Evolutionary conservation across 2,113 vertebrate species (phyloP).

Genomic region (Poicephalus meyeri): DNA sequence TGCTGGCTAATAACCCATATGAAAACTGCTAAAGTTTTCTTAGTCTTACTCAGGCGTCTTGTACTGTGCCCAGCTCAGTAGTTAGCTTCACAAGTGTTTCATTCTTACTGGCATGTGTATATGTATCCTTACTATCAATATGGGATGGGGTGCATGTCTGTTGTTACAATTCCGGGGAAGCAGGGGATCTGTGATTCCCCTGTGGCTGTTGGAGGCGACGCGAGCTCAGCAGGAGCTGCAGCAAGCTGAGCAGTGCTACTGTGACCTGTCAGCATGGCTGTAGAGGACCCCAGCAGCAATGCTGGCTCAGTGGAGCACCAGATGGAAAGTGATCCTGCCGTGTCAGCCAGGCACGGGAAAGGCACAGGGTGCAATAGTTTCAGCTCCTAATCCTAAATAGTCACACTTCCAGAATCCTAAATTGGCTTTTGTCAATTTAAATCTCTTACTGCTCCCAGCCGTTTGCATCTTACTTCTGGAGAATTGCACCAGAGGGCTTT

Average conservation of each 20-base stretch:
- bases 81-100: background rate
- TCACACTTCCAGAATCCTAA: background rate
- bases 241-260: accelerated
- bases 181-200: background rate
- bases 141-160: background rate
- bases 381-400: background rate
- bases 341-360: background rate
- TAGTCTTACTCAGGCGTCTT: background rate
- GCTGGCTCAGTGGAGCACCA: accelerated
- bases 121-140: background rate
- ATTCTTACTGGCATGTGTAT: background rate
- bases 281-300: background rate
- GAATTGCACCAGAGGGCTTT: background rate
- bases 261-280: accelerated
- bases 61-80: background rate
- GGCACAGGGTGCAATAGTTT: background rate
- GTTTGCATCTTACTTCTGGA: background rate
- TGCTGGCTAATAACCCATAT: background rate
- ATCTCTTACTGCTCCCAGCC: background rate
- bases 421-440: background rate
- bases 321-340: background rate
- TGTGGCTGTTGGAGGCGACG: background rate
- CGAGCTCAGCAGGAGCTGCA: background rate
- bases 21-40: background rate
- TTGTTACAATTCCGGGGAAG: background rate